Evolutionary conservation across 92 coral and sea anemone species (phyloP), one percentile per base, ranked within the genome.

Genomic region (Chrysogorgia sp.): DNA sequence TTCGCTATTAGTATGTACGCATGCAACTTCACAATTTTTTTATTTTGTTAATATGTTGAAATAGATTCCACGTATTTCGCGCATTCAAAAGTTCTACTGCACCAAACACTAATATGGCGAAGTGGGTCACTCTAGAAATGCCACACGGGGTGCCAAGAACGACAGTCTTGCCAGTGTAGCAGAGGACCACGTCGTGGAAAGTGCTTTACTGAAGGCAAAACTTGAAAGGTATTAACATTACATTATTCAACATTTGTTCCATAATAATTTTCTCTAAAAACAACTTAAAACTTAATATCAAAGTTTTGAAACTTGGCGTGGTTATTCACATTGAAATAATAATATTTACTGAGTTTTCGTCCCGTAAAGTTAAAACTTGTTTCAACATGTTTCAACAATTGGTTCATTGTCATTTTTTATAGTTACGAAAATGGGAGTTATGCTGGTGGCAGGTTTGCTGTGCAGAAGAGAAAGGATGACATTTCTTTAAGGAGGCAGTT

Each of bases 31-130:
- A 52, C 59, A 23, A 17, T 52, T 17, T 52, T 52, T 17, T 52
- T 52, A 23, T 52, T 23, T 52, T 52, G 26, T 52, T 52, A 17
- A 33, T 29, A 9, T 34, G 35, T 25, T 65, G 4, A 40, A 2
- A 67, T 84, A 84, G 84, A 52, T 79, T 84, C 49, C 88, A 79
- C 59, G 84, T 84, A 6, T 79, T 84, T 24, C 75, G 84, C n/a
- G 76, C 84, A 25, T 78, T 84, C 58, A 84, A 79, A 63, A 24
- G 19, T 9, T 17, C 53, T 4, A 20, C 58, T n/a, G 66, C 84
- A 22, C 88, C 88, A 1, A 84, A 84, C 47, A 79, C 84, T 7
- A 79, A 84, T 52, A 79, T 84, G 84, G 88, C 84, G 92, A 88
- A 52, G 87, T 53, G 2, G 86, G 89, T 30, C 92, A 88, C 67